Evolutionary conservation across 2,113 vertebrate species (phyloP), one percentile per base, ranked within the genome.

Genomic region (Vulpes lagopus): DNA sequence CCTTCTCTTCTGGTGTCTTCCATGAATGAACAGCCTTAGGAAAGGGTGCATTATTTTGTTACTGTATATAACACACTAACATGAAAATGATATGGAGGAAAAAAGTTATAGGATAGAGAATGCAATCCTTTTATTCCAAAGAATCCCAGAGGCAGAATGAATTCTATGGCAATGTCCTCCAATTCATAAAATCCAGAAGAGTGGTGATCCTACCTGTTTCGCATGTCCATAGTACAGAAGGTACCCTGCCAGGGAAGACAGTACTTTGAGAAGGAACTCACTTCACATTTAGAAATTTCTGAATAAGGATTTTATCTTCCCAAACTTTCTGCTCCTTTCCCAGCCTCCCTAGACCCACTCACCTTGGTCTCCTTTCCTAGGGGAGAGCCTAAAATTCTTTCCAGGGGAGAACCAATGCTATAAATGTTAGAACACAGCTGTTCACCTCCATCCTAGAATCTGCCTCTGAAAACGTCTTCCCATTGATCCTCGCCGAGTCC

Each of bases 1-100:
- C 90, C 87, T 96, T 90, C 53, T 97, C 57, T 76, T 79, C 16
- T 94, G 49, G 62, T 96, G 23, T 92, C 16, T 91, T 84, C 51
- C 76, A 91, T 74, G 23, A 90, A 90, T 78, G 78, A 93, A 94
- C 2, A 91, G 60, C 27, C 57, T 83, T 60, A 84, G 35, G 49
- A 85, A 80, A 85, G n/a, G 32, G 27, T 73, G 80, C 8, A 30
- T 43, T 89, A 67, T 83, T 79, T 89, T 83, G 27, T 87, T 55
- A 67, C 14, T 80, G 8, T 76, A 84, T 27, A 82, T 8, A 94
- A 74, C 12, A 55, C 16, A 73, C 9, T 73, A 83, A 84, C 38
- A 94, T 49, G 60, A 89, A 84, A 85, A 60, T 12, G 11, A 32
- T 83, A 38, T 32, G 57, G 65, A 89, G 55, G 59, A 97, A 89